Base-by-base conservation (phyloP, 2,113 vertebrate genomes). In the Menidia beryllina region DNA sequence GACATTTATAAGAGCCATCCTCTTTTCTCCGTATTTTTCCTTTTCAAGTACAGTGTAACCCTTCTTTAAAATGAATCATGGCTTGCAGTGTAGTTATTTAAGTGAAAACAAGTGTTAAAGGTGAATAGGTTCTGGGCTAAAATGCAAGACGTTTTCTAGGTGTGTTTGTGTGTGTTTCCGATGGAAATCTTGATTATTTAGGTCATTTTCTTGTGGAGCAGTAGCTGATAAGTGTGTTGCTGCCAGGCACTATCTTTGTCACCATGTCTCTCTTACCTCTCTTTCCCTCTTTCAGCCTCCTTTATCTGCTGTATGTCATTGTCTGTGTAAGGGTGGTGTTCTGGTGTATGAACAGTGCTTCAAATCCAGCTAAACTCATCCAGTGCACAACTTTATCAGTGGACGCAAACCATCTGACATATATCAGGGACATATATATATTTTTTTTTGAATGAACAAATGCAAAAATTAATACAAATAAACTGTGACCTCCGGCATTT, bases 121-220 rank as follows among this genome's bases (percentile, higher is more conserved):
- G 57, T 57, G 50, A 82, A 49, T 69, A 71, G 77, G 76, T 82
- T 81, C 61, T 54, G 56, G 55, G 75, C 38, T 56, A 51, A 69
- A 79, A 54, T 27, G n/a, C 27, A 75, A 75, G 55, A 62, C 45
- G 53, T 38, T 56, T 69, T 55, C 56, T 49, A 43, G 36, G 47
- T 74, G 75, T 56, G 65, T 59, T 26, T 55, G 52, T 77, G 75
- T 69, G 77, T 75, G 80, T 78, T 74, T 84, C 75, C 89, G 88
- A 92, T 92, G 88, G 77, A 85, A 90, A 93, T 93, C 91, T 88
- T 91, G 83, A 91, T 93, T 91, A 93, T 93, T 91, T 93, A 92
- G 90, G 89, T 92, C 84, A 91, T 92, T 91, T 93, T 92, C 80
- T 78, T 70, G 84, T 23, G n/a, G 77, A 83, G 80, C 85, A 77